Evolutionary conservation across 1,140 invertebrate species (phyloP), one percentile per base, ranked within the genome.

Genomic region (Campoletis sonorensis): DNA sequence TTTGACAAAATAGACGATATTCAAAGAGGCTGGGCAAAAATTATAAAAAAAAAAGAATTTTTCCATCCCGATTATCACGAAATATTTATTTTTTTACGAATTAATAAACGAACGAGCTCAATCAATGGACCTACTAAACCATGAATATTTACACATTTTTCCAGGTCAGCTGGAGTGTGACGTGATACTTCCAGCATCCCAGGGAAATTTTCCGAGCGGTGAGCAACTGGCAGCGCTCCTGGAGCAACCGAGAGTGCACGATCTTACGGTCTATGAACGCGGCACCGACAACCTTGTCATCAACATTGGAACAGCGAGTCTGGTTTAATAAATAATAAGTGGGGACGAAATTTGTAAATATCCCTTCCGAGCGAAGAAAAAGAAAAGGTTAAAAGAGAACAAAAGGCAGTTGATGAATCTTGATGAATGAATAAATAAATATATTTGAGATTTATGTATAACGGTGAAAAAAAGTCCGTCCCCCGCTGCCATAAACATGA

Each of bases 141-240:
- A 10, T n/a, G 54, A 58, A 23, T 58, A n/a, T 13, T 51, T 51
- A 37, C 21, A 73, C 30, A 70, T 51, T 0, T 86, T 82, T 27
- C 27, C 27, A 89, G 88, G 88, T 81, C 88, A 89, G 64, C 70
- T 89, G 67, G 88, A 89, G 68, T 89, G 88, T 73, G 88, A 89
- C 15, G 88, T 89, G 7, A 89, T 88, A 30, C 78, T 89, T 10
- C 86, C 88, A 68, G 72, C 85, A 45, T 75, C 83, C 1, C 83
- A 80, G 58, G 81, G 83, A 27, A 51, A 79, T 45, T 89, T 88
- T 71, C 83, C 88, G 5, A 88, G 83, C 23, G 86, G 88, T 13
- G 86, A 89, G 82, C 88, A 89, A 67, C 79, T 89, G 21, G 86
- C 84, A 23, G 87, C 88, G 7, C 79, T 89, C 21, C 72, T 89